Evolutionary conservation across 30 jellyfish, hydroid and myxozoan genomes (phyloP).

Genomic region (Cassiopea xamachana): DNA sequence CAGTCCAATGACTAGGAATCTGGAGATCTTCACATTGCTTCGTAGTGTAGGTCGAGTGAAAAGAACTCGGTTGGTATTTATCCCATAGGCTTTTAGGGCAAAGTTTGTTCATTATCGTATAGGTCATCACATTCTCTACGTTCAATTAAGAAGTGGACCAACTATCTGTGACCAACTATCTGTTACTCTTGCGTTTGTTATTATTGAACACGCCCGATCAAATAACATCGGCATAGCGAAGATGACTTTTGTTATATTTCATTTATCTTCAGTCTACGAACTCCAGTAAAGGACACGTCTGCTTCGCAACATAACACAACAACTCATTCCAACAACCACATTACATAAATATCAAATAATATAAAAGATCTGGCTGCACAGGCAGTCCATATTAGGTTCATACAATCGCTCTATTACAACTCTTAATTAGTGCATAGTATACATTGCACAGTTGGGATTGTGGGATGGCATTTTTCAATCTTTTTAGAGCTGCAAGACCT

Average conservation of each 20-base stretch:
- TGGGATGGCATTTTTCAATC: slow-evolving; percentile 26
- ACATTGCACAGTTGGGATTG: slow-evolving; percentile 50
- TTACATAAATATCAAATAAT: no score
- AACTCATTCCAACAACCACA: no score
- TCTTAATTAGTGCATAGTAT: slow-evolving; percentile 25
- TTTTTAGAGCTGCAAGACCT: slow-evolving; percentile 47
- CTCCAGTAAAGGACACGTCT: no score
- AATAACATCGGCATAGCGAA: slow-evolving; percentile 23
- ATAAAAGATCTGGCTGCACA: no score
- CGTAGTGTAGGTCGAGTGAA: slow-evolving; percentile 23
- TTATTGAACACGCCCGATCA: slow-evolving; percentile 36
- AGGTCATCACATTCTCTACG: slow-evolving; percentile 53
- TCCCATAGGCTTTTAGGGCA: slow-evolving; percentile 16
- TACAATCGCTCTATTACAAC: no score
- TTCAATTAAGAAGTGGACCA: slow-evolving; percentile 49
- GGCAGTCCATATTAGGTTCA: no score
- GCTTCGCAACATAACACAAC: no score
- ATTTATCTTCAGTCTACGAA: no score
- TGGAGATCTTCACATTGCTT: slow-evolving; percentile 27
- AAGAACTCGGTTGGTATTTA: slow-evolving; percentile 22
- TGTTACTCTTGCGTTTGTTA: slow-evolving; percentile 27
- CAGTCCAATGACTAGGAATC: slow-evolving; percentile 9
- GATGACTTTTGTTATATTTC: not conserved
- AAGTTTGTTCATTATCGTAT: slow-evolving; percentile 6
- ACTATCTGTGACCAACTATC: slow-evolving; percentile 43